Base-by-base conservation (phyloP, 2,888 invertebrate genomes). In the Seira sanloemensis region DNA sequence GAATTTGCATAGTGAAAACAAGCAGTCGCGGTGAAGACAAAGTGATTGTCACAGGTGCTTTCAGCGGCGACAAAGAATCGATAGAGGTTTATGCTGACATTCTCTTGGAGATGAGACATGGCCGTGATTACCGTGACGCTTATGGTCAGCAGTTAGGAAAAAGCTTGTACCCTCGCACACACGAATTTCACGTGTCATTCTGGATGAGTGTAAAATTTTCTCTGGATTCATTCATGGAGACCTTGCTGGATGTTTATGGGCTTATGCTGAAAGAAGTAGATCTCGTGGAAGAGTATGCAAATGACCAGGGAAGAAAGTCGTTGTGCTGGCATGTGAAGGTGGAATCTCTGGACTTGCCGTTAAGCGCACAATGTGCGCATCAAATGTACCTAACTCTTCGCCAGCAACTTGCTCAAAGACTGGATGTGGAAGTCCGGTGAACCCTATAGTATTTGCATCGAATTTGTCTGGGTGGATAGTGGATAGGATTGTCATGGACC, bases 161-260 rank as follows among this genome's bases (percentile, higher is more conserved):
- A 73, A 80, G 80, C n/a, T 54, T 80, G 24, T 74, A 58, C 37
- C 80, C 80, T 2, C 67, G 67, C 12, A 21, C 19, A 5, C 80
- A 80, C 12, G 74, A 80, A 24, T 80, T 80, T 24, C 74, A 80
- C 37, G 68, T 80, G 23, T 80, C 80, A 18, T 80, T 80, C 73
- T 80, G 80, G 80, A 23, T 74, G 0, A 73, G 2, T 58, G 16
- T 5, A 24, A 50, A 73, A 58, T 73, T 73, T 58, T 67, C 74
- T n/a, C 37, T 50, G 54, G 54, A 80, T 1, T 58, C 16, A 16
- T 80, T 80, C 27, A 23, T 80, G 0, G n/a, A 62, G 0, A n/a
- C 54, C n/a, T 26, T 80, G 12, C 23, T 80, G 18, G 24, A 80
- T 24, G 74, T 80, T 21, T 80, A 80, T n/a, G 80, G 80, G 23